A percentile compares a stretch with the other conserved stretches of the same genome.
These are phyloP conservation scores for Lamprologus callipterus DNA, from an alignment of 2,113 vertebrate species.

Conservation along the genomic window DNA sequence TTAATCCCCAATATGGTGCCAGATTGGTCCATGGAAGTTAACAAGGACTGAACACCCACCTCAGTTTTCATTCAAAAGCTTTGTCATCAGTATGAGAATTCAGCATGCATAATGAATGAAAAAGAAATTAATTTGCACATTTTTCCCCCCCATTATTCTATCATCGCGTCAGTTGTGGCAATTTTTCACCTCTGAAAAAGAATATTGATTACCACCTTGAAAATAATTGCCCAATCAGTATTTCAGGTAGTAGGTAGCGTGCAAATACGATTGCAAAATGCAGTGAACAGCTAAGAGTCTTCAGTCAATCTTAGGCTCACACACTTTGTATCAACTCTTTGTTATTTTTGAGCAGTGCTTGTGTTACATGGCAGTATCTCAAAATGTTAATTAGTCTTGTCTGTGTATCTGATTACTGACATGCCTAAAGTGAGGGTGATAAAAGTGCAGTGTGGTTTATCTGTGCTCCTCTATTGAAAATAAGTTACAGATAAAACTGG, in stretches of 20 bases:
- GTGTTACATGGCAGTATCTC: constrained; percentile 47
- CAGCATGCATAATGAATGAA: constrained; percentile 6
- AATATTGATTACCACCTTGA: constrained; percentile 10
- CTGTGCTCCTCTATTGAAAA: constrained; percentile 50
- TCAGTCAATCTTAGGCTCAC: neutral
- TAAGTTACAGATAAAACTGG: constrained; percentile 59
- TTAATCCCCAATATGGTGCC: neutral
- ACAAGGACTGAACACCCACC: neutral
- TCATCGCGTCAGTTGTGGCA: neutral
- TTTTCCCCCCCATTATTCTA: neutral
- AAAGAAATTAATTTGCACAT: constrained; percentile 11
- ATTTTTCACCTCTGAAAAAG: constrained; percentile 24
- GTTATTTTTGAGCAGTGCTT: constrained; percentile 23
- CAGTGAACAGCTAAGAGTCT: neutral
- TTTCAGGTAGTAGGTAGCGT: neutral
- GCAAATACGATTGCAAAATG: neutral
- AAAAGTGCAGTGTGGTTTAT: constrained; percentile 54
- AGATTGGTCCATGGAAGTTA: neutral
- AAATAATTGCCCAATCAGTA: neutral
- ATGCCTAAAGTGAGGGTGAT: constrained; percentile 63
- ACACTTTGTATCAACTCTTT: constrained; percentile 23
- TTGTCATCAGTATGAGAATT: neutral
- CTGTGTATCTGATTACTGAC: constrained; percentile 60
- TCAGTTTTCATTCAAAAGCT: neutral
- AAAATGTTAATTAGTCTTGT: constrained; percentile 66